Conservation (phyloP, 1,140 invertebrate species). For the Brachionus asplanchnoidis region DNA sequence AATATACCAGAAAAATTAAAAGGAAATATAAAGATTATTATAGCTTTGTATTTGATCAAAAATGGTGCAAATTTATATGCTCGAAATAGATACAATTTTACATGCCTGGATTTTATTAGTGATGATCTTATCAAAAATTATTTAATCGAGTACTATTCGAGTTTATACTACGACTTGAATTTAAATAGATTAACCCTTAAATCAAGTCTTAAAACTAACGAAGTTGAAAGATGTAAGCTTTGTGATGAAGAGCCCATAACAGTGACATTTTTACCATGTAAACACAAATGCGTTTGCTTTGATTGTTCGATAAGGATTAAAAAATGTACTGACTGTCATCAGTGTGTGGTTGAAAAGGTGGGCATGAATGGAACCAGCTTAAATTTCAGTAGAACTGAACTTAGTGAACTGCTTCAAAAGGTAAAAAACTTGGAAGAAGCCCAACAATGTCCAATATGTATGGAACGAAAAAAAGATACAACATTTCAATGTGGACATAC, state of each 20-base stretch:
- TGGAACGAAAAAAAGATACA: constrained; percentile 68
- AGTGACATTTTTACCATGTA: constrained; percentile 69
- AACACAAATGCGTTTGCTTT: constrained; percentile 68
- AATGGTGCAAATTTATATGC: constrained; percentile 34
- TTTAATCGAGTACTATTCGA: constrained; percentile 11
- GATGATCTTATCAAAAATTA: not conserved
- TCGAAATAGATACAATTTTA: not conserved
- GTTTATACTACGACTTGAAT: not conserved
- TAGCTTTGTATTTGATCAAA: constrained; percentile 29
- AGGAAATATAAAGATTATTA: not conserved
- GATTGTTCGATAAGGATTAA: constrained; percentile 74
- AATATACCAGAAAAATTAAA: not conserved
- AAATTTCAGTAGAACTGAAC: constrained; percentile 14
- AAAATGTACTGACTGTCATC: constrained; percentile 70
- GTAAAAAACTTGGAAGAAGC: constrained; percentile 81
- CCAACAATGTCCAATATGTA: constrained; percentile 66
- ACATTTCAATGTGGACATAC: constrained; percentile 83
- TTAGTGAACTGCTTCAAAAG: constrained; percentile 54
- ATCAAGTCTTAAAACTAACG: not conserved
- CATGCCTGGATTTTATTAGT: not conserved
- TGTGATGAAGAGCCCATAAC: constrained; percentile 66
- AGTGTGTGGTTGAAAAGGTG: constrained; percentile 56
- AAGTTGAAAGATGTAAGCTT: constrained; percentile 62
- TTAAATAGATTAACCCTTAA: not conserved
- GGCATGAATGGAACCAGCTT: not conserved